Evolutionary conservation across 2,797 vertebrate species (phyloP), one percentile per base, ranked within the genome.

Genomic region (Hippoglossus hippoglossus): DNA sequence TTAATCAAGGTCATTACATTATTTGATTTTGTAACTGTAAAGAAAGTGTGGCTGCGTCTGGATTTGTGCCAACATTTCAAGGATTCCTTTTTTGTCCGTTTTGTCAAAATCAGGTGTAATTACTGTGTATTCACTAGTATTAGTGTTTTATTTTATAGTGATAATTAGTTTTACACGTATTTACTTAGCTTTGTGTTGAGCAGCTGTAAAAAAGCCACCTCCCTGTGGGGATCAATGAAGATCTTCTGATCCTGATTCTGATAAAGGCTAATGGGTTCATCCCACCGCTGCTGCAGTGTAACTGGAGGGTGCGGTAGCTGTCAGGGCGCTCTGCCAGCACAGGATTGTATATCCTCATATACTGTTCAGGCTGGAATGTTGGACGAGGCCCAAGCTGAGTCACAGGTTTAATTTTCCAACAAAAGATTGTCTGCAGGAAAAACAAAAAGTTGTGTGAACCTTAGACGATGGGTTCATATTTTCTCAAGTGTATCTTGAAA

Each of bases 201-300:
- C 26, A 55, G 18, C 41, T 49, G 47, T 9, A 22, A 12, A 4
- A 56, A 55, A n/a, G 31, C 7, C 18, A 21, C 9, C 6, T 28
- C 24, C 25, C 52, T 28, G 52, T 7, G 12, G 52, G 15, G 21
- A 28, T 54, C 50, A 51, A 12, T 51, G 4, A 22, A 22, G 6
- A 44, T 16, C 25, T 25, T 25, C 16, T 8, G 12, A 39, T 22
- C 18, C 58, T 19, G 41, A n/a, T 46, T 26, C 51, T 53, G 51
- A 58, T 44, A 70, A 84, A 91, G 82, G 84, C 72, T 83, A 86
- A 15, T 8, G 82, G 57, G 87, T 90, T 87, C 70, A 79, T 71
- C 67, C 65, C 67, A 34, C 7, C 67, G 36, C 71, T 47, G 61
- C 80, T 60, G 82, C 80, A 82, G 7, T 69, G 59, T 62, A 62